Percentiles rank a stretch among this genome's conserved stretches.
These are phyloP conservation scores for Lichenostomus cassidix DNA, from an alignment of 2,113 vertebrate genomes.

Conservation along the genomic window DNA sequence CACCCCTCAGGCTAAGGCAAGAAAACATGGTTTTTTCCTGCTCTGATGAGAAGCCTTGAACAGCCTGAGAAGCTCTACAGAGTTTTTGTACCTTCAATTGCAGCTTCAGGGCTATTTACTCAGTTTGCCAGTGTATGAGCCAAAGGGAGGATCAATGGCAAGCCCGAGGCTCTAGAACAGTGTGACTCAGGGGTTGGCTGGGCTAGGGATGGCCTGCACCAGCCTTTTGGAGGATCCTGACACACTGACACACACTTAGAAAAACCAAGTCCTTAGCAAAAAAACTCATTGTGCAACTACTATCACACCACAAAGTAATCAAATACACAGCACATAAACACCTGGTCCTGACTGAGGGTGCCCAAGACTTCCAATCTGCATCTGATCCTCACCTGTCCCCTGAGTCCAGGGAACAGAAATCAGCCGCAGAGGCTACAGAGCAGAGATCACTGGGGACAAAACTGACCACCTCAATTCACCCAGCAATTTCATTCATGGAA, in stretches of 20 bases:
- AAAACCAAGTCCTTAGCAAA: not conserved
- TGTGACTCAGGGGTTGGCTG: rapidly evolving
- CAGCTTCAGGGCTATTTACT: not conserved
- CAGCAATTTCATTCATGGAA: not conserved
- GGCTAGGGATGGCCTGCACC: not conserved
- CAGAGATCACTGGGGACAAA: not conserved
- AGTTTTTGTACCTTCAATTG: not conserved
- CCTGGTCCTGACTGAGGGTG: rapidly evolving
- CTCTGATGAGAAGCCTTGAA: not conserved
- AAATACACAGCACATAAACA: not conserved
- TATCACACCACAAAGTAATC: not conserved
- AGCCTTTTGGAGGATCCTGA: not conserved
- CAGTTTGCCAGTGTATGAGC: not conserved
- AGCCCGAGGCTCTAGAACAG: not conserved
- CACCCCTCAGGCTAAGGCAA: not conserved
- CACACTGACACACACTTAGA: not conserved
- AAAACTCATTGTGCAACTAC: not conserved
- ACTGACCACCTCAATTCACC: not conserved
- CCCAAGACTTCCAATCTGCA: not conserved
- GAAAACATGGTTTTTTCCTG: rapidly evolving
- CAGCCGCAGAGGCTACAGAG: not conserved
- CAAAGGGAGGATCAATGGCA: rapidly evolving
- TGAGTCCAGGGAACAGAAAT: not conserved
- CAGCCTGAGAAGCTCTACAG: not conserved
- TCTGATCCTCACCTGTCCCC: not conserved